These are phyloP conservation scores for Drepana arcuata DNA, from an alignment of 1,140 invertebrate genomes.

Conservation along the genomic window DNA sequence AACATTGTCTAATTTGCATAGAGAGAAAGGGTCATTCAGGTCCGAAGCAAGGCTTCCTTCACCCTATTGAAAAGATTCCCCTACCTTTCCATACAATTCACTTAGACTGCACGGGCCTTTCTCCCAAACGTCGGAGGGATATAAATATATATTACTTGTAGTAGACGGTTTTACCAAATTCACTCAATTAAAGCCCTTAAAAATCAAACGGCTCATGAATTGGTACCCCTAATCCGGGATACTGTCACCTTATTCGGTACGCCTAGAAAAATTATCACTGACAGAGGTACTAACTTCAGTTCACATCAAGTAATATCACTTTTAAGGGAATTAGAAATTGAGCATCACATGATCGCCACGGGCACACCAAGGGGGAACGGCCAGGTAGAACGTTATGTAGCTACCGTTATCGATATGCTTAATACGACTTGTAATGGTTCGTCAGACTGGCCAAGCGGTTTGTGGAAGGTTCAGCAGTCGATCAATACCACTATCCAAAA, in stretches of 20 bases:
- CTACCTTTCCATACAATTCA: constrained; percentile 30
- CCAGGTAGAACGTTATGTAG: constrained; percentile 42
- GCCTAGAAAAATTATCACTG: constrained; percentile 26
- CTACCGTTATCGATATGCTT: constrained; percentile 32
- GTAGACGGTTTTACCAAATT: constrained; percentile 34
- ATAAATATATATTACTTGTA: constrained; percentile 25
- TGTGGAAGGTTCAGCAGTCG: constrained; percentile 39
- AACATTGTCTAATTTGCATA: constrained; percentile 23
- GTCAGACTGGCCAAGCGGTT: constrained; percentile 35
- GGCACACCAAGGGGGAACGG: constrained; percentile 37
- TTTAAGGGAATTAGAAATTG: constrained; percentile 22
- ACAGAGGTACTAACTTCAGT: constrained; percentile 35
- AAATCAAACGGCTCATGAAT: constrained; percentile 14
- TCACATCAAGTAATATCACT: constrained; percentile 10
- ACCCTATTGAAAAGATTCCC: constrained; percentile 22
- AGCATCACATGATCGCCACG: constrained; percentile 28
- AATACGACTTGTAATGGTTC: constrained; percentile 15
- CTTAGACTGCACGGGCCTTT: constrained; percentile 26
- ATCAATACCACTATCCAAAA: constrained; percentile 36
- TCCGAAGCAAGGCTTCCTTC: constrained; percentile 25
- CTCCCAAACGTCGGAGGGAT: constrained; percentile 10
- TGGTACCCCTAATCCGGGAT: constrained; percentile 12
- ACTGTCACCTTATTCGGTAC: constrained; percentile 24
- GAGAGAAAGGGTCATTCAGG: constrained; percentile 22
- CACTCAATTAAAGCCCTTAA: constrained; percentile 26